These are phyloP conservation scores for Syrista parreyssii DNA, from an alignment of 2,888 invertebrate species.

Conservation along the genomic window DNA sequence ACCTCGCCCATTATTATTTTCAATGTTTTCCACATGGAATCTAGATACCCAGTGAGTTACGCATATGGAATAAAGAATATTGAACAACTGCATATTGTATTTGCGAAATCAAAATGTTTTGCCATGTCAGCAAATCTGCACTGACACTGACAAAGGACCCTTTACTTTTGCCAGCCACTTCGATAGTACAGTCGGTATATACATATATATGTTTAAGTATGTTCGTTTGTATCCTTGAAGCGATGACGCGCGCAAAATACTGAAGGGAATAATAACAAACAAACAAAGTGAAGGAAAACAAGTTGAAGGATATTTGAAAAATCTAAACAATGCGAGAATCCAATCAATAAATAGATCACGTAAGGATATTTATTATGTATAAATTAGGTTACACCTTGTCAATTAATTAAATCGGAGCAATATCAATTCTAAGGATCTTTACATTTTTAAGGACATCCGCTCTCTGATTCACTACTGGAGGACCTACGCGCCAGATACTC, in stretches of 20 bases:
- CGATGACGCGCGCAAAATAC: not conserved
- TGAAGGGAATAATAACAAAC: not conserved
- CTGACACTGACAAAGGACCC: not conserved
- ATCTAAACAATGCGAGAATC: not conserved
- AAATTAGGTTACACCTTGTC: not conserved
- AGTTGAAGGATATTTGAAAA: not conserved
- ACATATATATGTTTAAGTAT: not conserved
- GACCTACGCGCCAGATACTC: slow-evolving; percentile 17
- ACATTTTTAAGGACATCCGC: not conserved
- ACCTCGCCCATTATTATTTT: not conserved
- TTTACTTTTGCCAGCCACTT: not conserved
- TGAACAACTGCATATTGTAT: not conserved
- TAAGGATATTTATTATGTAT: not conserved
- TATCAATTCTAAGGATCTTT: not conserved
- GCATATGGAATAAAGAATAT: not conserved
- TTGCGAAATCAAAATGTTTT: not conserved
- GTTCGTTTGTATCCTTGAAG: not conserved
- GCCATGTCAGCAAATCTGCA: not conserved
- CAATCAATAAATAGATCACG: not conserved
- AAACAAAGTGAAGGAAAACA: not conserved
- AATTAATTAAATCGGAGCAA: not conserved
- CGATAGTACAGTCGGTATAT: not conserved
- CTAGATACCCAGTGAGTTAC: not conserved
- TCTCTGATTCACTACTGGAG: slow-evolving; percentile 16
- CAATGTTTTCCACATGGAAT: not conserved